phyloP scores from a whole-genome alignment of 2,113 vertebrate genomes.

The Sakesphorus luctuosus region DNA sequence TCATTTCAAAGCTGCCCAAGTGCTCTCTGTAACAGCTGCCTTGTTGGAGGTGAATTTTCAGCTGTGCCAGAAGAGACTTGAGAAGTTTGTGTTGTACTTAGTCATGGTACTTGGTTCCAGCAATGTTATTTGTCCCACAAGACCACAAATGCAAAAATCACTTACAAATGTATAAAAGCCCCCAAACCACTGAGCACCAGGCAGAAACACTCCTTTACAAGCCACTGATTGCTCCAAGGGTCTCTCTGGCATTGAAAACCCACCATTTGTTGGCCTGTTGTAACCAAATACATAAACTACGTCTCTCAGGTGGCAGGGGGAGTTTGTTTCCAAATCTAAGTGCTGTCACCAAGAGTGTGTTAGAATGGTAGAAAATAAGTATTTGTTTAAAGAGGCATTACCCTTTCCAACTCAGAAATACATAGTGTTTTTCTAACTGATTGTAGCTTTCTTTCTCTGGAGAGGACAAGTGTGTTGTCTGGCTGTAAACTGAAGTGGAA shows the following conservation, averaged over 20 bases:
- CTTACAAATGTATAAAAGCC: slow-evolving; percentile 38
- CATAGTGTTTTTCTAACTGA: not conserved
- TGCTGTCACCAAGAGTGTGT: not conserved
- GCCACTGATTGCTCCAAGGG: slow-evolving; percentile 27
- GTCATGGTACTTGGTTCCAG: slow-evolving; percentile 37
- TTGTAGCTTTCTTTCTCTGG: not conserved
- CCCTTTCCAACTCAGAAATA: not conserved
- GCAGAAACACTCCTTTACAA: slow-evolving; percentile 30
- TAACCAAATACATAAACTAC: slow-evolving; percentile 4
- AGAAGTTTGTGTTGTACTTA: slow-evolving; percentile 31
- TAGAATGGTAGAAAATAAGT: not conserved
- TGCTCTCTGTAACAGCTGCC: slow-evolving; percentile 4
- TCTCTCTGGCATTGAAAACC: slow-evolving; percentile 37
- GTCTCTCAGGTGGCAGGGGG: slow-evolving; percentile 2
- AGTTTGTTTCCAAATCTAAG: slow-evolving; percentile 19
- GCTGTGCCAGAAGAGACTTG: slow-evolving; percentile 3
- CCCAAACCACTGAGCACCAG: slow-evolving; percentile 38
- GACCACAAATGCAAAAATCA: slow-evolving; percentile 48
- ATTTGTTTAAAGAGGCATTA: slow-evolving; percentile 35
- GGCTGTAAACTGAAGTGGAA: not conserved
- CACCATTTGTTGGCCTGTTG: slow-evolving; percentile 11
- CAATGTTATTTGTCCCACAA: slow-evolving; percentile 39
- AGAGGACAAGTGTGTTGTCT: slow-evolving; percentile 4
- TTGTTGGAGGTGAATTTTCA: slow-evolving; percentile 32
- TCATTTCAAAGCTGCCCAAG: slow-evolving; percentile 17